phyloP scores from a whole-genome alignment of 2,113 vertebrate genomes.

The Hiodon tergisus region DNA sequence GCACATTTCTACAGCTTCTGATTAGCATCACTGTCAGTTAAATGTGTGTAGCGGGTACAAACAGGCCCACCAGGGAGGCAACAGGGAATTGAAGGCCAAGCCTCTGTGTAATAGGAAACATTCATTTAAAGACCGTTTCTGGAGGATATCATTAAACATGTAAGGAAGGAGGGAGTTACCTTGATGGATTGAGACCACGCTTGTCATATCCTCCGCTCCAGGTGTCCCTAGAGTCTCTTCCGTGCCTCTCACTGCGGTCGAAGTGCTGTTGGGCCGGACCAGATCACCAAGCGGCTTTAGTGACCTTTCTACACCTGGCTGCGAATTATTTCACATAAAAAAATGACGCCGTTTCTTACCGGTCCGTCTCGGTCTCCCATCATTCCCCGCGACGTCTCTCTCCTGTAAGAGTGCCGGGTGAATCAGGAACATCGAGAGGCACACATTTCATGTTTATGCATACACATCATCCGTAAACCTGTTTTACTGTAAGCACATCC shows the following conservation, averaged over 20 bases:
- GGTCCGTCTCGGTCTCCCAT: conserved; percentile 68
- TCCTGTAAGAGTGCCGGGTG: conserved; percentile 49
- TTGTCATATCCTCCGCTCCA: conserved; percentile 78
- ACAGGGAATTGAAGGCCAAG: no score
- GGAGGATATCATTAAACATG: no score
- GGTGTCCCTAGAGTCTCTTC: conserved; percentile 73
- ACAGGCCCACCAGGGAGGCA: no score
- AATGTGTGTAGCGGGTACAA: no score
- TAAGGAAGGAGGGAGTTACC: not conserved
- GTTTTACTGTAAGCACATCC: no score
- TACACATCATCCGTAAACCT: no score
- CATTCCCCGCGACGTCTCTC: conserved; percentile 67
- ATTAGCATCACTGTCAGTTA: no score
- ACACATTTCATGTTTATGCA: no score
- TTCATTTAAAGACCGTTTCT: no score
- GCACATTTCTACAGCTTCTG: no score
- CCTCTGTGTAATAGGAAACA: no score
- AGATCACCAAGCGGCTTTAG: not conserved
- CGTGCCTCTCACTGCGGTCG: conserved; percentile 76
- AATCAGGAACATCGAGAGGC: not conserved
- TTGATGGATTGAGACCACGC: conserved; percentile 51
- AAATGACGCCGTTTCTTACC: conserved; percentile 34
- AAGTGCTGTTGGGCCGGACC: conserved; percentile 68
- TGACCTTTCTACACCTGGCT: not conserved
- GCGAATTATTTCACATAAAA: not conserved